Base-by-base conservation (phyloP, 2,888 invertebrate species). In the Reticulitermes lucifugus region DNA sequence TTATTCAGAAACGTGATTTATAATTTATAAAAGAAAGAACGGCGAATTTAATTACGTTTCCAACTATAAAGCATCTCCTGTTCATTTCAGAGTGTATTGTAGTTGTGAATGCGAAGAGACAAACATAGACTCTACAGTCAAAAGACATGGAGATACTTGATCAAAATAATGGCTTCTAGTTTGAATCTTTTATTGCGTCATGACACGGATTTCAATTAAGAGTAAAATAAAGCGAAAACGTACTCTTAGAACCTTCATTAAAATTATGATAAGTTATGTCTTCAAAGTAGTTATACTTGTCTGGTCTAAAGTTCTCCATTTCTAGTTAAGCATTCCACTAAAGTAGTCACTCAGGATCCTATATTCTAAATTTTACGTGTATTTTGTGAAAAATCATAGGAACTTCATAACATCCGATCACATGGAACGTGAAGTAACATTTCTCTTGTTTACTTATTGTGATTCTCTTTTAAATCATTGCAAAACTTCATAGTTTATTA, bases 201-300 rank as follows among this genome's bases (percentile, higher is more conserved):
- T 65, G 65, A 25, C 65, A 25, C 12, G 65, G 41, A 18, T 73
- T 73, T 73, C 73, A 73, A 71, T 71, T 71, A 71, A 41, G 41
- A 41, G 14, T 41, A 41, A 73, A 73, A 29, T 73, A 73, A 29
- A 73, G 14, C 10, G 18, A 21, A 73, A 73, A 41, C 3, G 14
- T 41, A 41, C 18, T 9, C 41, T 73, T 41, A 73, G 21, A 29
- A 35, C 73, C 21, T 41, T 73, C 41, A 73, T 73, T 73, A 73
- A 73, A 73, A 73, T 73, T 73, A 41, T 29, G 73, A 73, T 41
- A 35, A 35, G 46, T 46, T 46, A 73, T n/a, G 29, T 73, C 41
- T 73, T 35, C 18, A 21, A 41, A 73, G 73, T 29, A 14, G 21
- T 18, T 73, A 41, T 73, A n/a, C 41, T 2, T 29, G 21, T 35